Conservation (phyloP, 2,113 vertebrate species). For the Papio anubis region DNA sequence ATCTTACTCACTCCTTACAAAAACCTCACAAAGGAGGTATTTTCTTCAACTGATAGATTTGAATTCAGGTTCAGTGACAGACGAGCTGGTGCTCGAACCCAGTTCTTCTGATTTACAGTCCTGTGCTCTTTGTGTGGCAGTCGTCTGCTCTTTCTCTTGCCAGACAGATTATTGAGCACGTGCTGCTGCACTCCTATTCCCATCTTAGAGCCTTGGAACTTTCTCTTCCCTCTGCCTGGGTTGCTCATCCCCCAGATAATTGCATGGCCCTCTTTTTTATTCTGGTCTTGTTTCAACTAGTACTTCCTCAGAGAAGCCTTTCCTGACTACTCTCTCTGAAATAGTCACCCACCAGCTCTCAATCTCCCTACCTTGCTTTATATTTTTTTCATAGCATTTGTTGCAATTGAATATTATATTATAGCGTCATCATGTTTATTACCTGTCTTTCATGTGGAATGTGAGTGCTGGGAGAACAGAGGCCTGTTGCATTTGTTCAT, state of each 20-base stretch:
- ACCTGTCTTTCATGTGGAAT: background rate
- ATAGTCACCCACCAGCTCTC: background rate
- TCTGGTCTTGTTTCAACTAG: background rate
- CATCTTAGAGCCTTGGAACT: background rate
- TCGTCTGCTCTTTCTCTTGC: background rate
- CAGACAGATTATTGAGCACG: background rate
- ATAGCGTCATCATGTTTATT: background rate
- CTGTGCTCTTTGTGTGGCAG: background rate
- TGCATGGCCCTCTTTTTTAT: background rate
- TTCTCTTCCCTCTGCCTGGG: background rate
- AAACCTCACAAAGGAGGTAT: background rate
- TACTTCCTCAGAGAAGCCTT: background rate
- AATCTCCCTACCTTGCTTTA: background rate
- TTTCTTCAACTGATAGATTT: conserved; percentile 9
- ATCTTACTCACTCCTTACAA: background rate
- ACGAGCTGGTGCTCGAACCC: background rate
- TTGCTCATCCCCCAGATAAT: background rate
- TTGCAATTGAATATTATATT: background rate
- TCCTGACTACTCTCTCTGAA: background rate
- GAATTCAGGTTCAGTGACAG: conserved; percentile 15
- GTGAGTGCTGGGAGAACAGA: background rate
- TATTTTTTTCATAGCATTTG: conserved; percentile 15
- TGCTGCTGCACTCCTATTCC: background rate
- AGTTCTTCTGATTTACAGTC: background rate
- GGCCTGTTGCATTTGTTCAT: background rate